phyloP scores from a whole-genome alignment of 1,140 invertebrate species.

The Rhopalosiphum padi region DNA sequence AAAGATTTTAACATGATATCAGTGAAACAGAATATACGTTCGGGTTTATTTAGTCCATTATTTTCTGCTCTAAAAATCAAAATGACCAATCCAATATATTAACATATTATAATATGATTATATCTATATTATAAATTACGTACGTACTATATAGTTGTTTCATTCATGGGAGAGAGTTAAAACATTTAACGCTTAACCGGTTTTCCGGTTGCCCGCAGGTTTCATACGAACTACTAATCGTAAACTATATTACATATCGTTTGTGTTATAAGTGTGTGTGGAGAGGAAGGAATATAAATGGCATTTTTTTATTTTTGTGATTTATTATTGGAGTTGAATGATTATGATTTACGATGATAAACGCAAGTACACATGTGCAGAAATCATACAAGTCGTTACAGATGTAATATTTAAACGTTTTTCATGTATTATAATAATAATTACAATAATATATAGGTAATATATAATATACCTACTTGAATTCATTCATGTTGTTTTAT shows the following conservation, averaged over 20 bases:
- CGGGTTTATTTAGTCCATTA: background rate
- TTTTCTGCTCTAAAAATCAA: slow-evolving; percentile 37
- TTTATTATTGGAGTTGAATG: background rate
- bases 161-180: slow-evolving; percentile 43
- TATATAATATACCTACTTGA: background rate
- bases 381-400: background rate
- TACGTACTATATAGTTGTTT: background rate
- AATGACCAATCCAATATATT: background rate
- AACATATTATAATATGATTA: background rate
- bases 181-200: slow-evolving; percentile 27
- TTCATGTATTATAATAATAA: background rate
- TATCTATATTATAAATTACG: background rate
- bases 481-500: background rate
- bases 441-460: background rate
- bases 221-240: slow-evolving; percentile 8
- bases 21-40: background rate
- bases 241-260: slow-evolving; percentile 25
- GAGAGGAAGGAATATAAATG: background rate
- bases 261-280: background rate
- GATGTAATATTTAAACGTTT: background rate
- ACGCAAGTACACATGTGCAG: background rate
- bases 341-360: background rate
- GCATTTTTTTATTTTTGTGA: background rate
- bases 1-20: background rate
- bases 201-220: slow-evolving; percentile 45